Evolutionary conservation across 2,888 invertebrate genomes (phyloP).

Genomic region (Morpho helenor): DNA sequence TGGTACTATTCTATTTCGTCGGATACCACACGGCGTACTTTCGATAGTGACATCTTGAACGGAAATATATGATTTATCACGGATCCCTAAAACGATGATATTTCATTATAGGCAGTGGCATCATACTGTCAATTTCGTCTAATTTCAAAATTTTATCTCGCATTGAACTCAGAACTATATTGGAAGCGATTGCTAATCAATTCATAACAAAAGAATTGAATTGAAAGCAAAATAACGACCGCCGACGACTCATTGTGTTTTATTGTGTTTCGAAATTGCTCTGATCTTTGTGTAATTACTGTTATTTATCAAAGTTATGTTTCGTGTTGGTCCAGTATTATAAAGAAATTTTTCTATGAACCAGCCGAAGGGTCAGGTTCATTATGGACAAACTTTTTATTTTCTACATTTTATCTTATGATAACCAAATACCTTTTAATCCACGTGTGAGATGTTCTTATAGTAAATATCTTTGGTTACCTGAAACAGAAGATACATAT

Average conservation of each 20-base stretch:
- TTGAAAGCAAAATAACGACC: constrained; percentile 1
- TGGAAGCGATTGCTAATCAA: constrained; percentile 15
- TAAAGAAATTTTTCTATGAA: background rate
- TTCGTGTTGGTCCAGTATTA: background rate
- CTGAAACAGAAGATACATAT: no score
- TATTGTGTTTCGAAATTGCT: constrained; percentile 3
- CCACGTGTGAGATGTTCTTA: no score
- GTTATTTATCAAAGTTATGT: constrained; percentile 1
- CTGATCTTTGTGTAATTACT: constrained; percentile 1
- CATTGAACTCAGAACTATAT: constrained; percentile 9
- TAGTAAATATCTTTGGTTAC: no score
- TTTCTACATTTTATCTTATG: no score
- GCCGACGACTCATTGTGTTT: constrained; percentile 6
- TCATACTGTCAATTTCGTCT: constrained; percentile 7
- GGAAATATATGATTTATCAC: background rate
- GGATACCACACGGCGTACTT: no score
- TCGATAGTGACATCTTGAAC: no score
- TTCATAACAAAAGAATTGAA: constrained; percentile 20
- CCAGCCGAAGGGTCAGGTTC: no score
- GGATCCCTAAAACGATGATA: background rate
- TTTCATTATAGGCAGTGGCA: constrained; percentile 1
- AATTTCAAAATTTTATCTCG: constrained; percentile 10
- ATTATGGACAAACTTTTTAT: no score
- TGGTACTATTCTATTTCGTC: no score
- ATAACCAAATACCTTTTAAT: no score